Evolutionary conservation across 23 tunicate genomes (phyloP), one percentile per base, ranked within the genome.

Genomic region (Halocynthia aurantium): DNA sequence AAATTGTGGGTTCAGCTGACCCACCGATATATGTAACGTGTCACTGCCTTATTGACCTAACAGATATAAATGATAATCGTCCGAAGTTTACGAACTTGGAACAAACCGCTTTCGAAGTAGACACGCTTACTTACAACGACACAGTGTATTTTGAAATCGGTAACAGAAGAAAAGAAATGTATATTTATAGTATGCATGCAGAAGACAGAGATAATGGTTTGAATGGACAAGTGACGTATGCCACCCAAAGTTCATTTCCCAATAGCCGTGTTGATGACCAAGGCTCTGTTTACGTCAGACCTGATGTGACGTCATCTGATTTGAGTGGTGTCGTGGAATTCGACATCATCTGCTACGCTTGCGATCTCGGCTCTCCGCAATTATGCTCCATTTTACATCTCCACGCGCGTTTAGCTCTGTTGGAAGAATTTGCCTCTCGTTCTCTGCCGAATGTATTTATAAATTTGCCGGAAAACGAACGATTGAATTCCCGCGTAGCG

Each of bases 251-350:
- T 15, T 65, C 19, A 15, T 65, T 20, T 65, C 9, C 70, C 6
- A 15, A 65, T 65, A 65, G 5, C 9, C 9, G 9, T 10, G 31
- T 65, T 10, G 70, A 65, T 0, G 22, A 40, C 22, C 22, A 40
- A 15, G 70, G 70, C 10, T 65, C 31, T 9, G 19, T 65, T 10
- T 10, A 9, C 9, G 19, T 15, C 31, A 65, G 31, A 65, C 70
- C 70, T 67, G 72, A 12, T 57, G 53, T 52, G 50, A 82, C 15
- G 40, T 17, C 31, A 62, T 81, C 20, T 44, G 79, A 6, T 81
- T 56, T 73, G 44, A 31, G 44, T 49, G 73, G 70, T 22, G 50
- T 58, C 21, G 44, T n/a, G 20, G 79, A 86, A 9, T 76, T 87
- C 62, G 61, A 70, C 22, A 51, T 87, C n/a, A 70, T 31, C 44